These are phyloP conservation scores for Heliangelus exortis DNA, from an alignment of 2,797 vertebrate genomes.

Conservation along the genomic window DNA sequence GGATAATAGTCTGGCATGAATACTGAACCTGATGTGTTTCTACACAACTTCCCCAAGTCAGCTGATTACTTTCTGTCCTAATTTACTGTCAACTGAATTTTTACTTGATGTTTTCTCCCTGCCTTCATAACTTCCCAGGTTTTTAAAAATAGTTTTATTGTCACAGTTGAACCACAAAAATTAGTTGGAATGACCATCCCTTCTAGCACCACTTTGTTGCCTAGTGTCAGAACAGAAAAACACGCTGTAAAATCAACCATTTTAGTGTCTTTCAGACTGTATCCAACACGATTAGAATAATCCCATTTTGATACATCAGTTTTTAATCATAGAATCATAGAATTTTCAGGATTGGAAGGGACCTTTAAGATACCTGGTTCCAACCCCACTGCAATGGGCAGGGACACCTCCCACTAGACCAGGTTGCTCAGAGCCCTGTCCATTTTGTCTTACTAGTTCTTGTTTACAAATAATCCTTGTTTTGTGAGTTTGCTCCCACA, in stretches of 20 bases:
- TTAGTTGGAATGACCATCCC: background rate
- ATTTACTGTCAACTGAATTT: background rate
- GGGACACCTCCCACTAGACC: too few relatives aligned
- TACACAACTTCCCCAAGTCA: background rate
- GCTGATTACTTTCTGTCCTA: background rate
- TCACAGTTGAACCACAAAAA: background rate
- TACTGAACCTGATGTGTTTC: background rate
- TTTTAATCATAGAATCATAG: background rate
- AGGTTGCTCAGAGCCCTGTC: too few relatives aligned
- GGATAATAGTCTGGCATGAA: background rate
- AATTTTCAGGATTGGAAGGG: too few relatives aligned
- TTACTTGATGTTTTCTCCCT: background rate
- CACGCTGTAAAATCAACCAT: background rate
- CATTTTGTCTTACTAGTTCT: background rate
- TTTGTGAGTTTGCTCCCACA: background rate
- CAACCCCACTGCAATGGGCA: too few relatives aligned
- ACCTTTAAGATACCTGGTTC: too few relatives aligned
- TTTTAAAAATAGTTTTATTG: background rate
- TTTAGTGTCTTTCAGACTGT: background rate
- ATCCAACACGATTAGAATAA: background rate
- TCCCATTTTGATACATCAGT: background rate
- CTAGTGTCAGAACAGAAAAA: background rate
- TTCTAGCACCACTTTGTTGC: background rate
- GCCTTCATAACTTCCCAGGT: background rate
- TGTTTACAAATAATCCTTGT: background rate